phyloP scores from a whole-genome alignment of 1,140 invertebrate genomes.

The Dreissena rostriformis region DNA sequence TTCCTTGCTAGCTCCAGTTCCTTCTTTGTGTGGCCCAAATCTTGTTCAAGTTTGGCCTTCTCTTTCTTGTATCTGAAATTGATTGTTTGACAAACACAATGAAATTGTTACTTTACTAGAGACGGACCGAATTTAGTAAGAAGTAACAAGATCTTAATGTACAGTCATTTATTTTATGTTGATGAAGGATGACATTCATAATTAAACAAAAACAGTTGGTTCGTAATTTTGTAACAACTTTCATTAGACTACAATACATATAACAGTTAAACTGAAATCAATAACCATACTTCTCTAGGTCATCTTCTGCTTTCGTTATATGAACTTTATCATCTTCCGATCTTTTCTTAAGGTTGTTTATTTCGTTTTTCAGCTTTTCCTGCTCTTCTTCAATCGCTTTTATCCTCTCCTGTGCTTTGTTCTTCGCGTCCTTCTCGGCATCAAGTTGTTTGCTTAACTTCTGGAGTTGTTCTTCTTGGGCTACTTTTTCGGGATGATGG shows the following conservation, averaged over 20 bases:
- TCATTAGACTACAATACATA: neutral
- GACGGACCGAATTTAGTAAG: neutral
- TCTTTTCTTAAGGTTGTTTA: constrained; percentile 3
- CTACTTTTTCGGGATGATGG: too few species aligned
- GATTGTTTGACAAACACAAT: neutral
- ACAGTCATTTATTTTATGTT: neutral
- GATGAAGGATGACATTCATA: neutral
- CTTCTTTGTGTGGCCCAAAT: constrained; percentile 19
- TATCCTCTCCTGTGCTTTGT: neutral
- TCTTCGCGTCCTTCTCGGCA: too few species aligned
- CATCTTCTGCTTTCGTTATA: constrained; percentile 21
- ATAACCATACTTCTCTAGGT: constrained; percentile 10
- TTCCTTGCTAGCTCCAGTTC: constrained; percentile 42
- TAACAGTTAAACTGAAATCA: neutral
- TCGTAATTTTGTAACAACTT: too few species aligned
- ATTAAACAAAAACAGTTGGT: too few species aligned
- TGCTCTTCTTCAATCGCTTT: constrained; percentile 3
- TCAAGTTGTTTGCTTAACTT: too few species aligned
- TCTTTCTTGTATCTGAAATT: constrained; percentile 34
- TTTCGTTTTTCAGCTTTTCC: constrained; percentile 9
- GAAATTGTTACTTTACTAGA: neutral
- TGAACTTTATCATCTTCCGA: neutral
- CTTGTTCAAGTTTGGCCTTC: constrained; percentile 31
- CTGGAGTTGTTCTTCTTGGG: too few species aligned
- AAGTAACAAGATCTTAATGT: neutral